Base-by-base conservation (phyloP, 2,888 invertebrate species). In the Neoaliturus tenellus region DNA sequence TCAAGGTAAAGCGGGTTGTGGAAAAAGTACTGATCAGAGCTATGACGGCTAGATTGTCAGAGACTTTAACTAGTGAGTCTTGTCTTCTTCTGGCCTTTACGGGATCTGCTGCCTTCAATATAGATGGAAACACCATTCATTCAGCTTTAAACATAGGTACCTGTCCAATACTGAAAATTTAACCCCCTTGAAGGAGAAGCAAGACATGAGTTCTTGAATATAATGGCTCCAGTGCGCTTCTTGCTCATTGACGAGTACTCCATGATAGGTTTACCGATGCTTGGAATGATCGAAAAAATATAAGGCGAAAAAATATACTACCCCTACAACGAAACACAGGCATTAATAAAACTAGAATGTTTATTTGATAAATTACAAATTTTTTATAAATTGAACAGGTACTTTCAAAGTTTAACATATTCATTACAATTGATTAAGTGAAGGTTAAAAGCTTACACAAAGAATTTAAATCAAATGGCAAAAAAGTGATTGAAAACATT, bases 1-100 rank as follows among this genome's bases (percentile, higher is more conserved):
- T 4, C 41, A 20, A 67, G 83, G 75, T 0, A 83, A 83, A 55
- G 83, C 83, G 25, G 83, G 75, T 17, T 58, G 58, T 28, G 75
- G 83, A 31, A 83, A 83, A 75, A 83, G 75, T 31, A 83, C 83
- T 4, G 28, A 83, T 83, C 4, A 35, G 78, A 31, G 33, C 51
- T 33, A 35, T 75, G 35, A n/a, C 33, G n/a, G 33, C 62, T 0
- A 71, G 25, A 3, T 39, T 83, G 20, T 48, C 20, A 1, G 39
- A 55, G 28, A 55, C 48, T 12, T 35, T 75, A 5, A 58, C 33
- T 10, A 55, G 33, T 17, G 20, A 55, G 17, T 25, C 25, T 17
- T 51, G 10, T 62, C 23, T 25, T 25, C 41, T 83, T 12, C 73
- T 83, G 23, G 83, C 83, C 14, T 58, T 55, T 20, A 83, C 83